Conservation (phyloP, 2,888 invertebrate species). For the Phalera bucephala region DNA sequence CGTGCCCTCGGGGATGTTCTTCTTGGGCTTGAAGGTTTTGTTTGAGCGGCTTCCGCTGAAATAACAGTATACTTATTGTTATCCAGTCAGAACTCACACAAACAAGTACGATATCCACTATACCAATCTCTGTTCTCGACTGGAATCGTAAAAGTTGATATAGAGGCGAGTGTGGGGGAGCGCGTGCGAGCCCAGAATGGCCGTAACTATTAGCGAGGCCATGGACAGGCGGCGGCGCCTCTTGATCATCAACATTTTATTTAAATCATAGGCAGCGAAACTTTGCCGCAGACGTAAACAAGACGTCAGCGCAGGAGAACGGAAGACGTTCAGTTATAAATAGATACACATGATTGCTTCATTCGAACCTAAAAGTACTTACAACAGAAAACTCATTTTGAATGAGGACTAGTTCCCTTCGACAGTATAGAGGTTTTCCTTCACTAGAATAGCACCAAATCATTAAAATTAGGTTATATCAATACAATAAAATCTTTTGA, state of each 20-base stretch:
- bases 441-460: constrained; percentile 52
- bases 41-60: constrained; percentile 94
- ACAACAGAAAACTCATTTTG: constrained; percentile 86
- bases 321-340: constrained; percentile 60
- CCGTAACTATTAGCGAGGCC: neutral
- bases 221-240: neutral
- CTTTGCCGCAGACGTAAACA: constrained; percentile 57
- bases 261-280: constrained; percentile 30
- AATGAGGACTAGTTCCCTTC: constrained; percentile 30
- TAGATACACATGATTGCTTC: constrained; percentile 44
- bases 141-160: neutral
- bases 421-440: constrained; percentile 33
- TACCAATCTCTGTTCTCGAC: neutral
- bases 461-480: constrained; percentile 56
- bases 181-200: neutral
- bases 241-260: constrained; percentile 14
- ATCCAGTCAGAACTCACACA: too few species aligned
- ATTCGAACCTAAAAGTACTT: constrained; percentile 56
- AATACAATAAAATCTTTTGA: constrained; percentile 25
- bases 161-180: neutral
- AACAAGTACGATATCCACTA: too few species aligned
- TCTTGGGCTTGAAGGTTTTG: constrained; percentile 99
- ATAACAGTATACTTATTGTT: too few species aligned
- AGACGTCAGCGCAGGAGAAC: constrained; percentile 51
- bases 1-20: constrained; percentile 98